Evolutionary conservation across 2,888 invertebrate species (phyloP).

Genomic region (Lymantria monacha): DNA sequence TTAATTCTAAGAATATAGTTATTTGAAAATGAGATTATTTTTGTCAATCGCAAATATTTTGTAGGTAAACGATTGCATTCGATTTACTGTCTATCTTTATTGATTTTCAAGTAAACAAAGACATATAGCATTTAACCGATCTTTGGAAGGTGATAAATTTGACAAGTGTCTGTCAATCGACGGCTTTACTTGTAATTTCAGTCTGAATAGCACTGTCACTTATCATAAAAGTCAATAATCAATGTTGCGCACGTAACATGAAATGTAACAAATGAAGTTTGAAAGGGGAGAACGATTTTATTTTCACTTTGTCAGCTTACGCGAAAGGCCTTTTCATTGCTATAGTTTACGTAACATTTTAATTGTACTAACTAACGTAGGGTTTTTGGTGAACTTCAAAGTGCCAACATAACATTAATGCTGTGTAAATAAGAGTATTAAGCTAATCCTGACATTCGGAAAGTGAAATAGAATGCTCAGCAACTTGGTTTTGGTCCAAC

Average conservation of each 20-base stretch:
- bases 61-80: neutral
- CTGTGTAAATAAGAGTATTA: constrained; percentile 17
- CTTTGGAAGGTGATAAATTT: constrained; percentile 41
- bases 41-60: no score
- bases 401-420: neutral
- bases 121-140: constrained; percentile 11
- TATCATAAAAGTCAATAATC: constrained; percentile 35
- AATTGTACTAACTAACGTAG: neutral
- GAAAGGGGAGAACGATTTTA: neutral
- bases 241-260: constrained; percentile 15
- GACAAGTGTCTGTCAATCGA: constrained; percentile 43
- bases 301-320: neutral
- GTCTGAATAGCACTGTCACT: constrained; percentile 43
- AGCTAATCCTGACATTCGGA: constrained; percentile 34
- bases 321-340: neutral
- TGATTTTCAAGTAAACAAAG: constrained; percentile 18
- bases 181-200: constrained; percentile 39
- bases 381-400: neutral
- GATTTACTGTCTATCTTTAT: constrained; percentile 18
- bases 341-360: neutral
- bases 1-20: no score
- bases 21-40: no score
- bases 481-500: constrained; percentile 60
- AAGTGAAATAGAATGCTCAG: constrained; percentile 54
- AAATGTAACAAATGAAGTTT: neutral